Base-by-base conservation (phyloP, 2,888 invertebrate species). In the Microplitis deprimator region DNA sequence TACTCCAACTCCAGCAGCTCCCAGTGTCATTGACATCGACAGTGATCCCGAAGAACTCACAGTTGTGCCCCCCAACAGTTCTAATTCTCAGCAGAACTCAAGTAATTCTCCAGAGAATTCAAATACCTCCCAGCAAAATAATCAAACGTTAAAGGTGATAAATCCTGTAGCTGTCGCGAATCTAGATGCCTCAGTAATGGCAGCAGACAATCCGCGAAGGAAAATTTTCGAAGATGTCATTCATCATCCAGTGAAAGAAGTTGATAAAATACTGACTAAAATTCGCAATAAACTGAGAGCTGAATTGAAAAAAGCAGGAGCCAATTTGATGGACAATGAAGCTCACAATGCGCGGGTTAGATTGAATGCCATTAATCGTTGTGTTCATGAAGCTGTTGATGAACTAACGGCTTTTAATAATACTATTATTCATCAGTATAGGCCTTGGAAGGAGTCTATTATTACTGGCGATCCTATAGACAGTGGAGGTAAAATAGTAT, bases 21-120 rank as follows among this genome's bases (percentile, higher is more conserved):
- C 85, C 0, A 86, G 81, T 78, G 82, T 87, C 0, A 87, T 87
- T 50, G 84, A 87, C 73, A 65, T 87, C 10, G 87, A 85, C n/a
- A 86, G 86, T 74, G 87, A 87, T 73, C 75, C 79, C 7, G 87
- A 87, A 20, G 87, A 87, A n/a, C 69, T 76, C 0, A 69, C 80
- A 10, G 41, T 71, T 6, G 17, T 68, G 0, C 16, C 71, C 68
- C 60, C 10, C 10, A 6, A 17, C 65, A 65, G 20, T 38, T n/a
- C n/a, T n/a, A 68, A 72, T 13, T 4, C 50, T 50, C 61, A 59
- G 5, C 20, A n/a, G 40, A 61, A 7, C 50, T 50, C 50, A 3
- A 8, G 10, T n/a, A 68, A 72, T 13, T 4, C 50, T 50, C 61
- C 40, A 2, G 16, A 10, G 40, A 61, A 7, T 13, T 50, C 50